Conservation (phyloP, 2,888 invertebrate species). For the Diachrysia chrysitis region DNA sequence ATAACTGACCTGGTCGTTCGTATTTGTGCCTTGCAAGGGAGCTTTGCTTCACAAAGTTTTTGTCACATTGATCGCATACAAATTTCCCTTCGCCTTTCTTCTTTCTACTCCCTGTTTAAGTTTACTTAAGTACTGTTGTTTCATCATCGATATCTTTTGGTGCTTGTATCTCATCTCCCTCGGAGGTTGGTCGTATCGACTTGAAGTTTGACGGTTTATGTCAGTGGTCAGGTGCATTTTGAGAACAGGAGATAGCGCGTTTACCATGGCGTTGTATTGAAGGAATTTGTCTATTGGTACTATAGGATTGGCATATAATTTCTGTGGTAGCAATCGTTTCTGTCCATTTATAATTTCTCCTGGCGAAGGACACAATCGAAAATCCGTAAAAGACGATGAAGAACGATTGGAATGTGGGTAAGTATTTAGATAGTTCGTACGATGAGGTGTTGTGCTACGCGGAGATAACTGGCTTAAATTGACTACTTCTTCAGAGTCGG, state of each 20-base stretch:
- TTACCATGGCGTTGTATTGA: slow-evolving; percentile 88
- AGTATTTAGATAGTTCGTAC: slow-evolving; percentile 82
- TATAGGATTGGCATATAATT: slow-evolving; percentile 77
- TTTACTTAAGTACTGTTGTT: slow-evolving; percentile 80
- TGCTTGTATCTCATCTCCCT: slow-evolving; percentile 89
- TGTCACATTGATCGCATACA: slow-evolving; percentile 99
- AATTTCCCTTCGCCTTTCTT: slow-evolving; percentile 94
- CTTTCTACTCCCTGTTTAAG: slow-evolving; percentile 76
- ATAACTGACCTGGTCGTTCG: slow-evolving; percentile 98
- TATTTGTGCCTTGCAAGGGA: slow-evolving; percentile 99
- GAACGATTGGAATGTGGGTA: slow-evolving; percentile 91
- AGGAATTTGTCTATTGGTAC: slow-evolving; percentile 92
- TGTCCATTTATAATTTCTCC: slow-evolving; percentile 79
- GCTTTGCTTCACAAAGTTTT: slow-evolving; percentile 99
- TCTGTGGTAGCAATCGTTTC: slow-evolving; percentile 76
- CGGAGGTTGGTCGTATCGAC: slow-evolving; percentile 91
- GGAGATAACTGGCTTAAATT: slow-evolving; percentile 93
- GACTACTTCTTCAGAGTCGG: slow-evolving; percentile 92
- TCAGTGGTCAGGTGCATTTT: slow-evolving; percentile 86
- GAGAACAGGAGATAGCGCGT: slow-evolving; percentile 89
- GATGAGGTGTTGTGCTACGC: slow-evolving; percentile 90
- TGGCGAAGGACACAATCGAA: slow-evolving; percentile 86
- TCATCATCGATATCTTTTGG: slow-evolving; percentile 88
- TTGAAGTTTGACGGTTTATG: slow-evolving; percentile 88
- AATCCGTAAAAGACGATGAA: slow-evolving; percentile 86